Evolutionary conservation across 2,888 invertebrate species (phyloP).

Genomic region (Trichacis sp.): DNA sequence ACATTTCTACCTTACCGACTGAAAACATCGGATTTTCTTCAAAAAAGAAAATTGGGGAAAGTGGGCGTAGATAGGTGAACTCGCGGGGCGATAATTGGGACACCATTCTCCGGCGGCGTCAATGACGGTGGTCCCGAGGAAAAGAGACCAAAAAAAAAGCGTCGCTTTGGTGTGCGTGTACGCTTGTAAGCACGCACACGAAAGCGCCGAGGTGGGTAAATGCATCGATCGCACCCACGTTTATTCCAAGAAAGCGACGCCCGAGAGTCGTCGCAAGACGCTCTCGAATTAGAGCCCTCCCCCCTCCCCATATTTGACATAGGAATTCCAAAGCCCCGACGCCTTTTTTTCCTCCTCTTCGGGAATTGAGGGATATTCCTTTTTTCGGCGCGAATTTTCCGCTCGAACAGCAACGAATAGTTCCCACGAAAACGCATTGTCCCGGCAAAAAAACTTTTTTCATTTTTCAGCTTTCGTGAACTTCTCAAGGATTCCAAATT

Average conservation of each 20-base stretch:
- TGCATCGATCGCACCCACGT: conserved; percentile 40
- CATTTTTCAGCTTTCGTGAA: no score
- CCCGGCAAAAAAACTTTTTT: no score
- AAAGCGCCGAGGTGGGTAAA: conserved; percentile 12
- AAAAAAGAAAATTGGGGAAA: no score
- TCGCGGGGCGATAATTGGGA: conserved; percentile 38
- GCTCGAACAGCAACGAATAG: no score
- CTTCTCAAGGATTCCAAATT: no score
- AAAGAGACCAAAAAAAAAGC: background rate
- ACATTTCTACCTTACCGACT: no score
- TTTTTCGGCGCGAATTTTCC: no score
- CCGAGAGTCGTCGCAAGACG: conserved; percentile 31
- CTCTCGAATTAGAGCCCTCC: conserved; percentile 35
- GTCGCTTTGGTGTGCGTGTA: background rate
- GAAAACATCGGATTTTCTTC: no score
- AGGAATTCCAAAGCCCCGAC: conserved; percentile 6
- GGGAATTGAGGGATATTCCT: no score
- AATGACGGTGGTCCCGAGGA: conserved; percentile 31
- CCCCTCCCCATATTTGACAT: background rate
- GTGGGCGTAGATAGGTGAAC: no score
- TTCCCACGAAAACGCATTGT: no score
- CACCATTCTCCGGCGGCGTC: conserved; percentile 33
- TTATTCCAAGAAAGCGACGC: conserved; percentile 38
- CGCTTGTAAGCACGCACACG: background rate
- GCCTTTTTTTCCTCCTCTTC: no score